Evolutionary conservation across 1,140 invertebrate species (phyloP).

Genomic region (Drosophila jambulina): DNA sequence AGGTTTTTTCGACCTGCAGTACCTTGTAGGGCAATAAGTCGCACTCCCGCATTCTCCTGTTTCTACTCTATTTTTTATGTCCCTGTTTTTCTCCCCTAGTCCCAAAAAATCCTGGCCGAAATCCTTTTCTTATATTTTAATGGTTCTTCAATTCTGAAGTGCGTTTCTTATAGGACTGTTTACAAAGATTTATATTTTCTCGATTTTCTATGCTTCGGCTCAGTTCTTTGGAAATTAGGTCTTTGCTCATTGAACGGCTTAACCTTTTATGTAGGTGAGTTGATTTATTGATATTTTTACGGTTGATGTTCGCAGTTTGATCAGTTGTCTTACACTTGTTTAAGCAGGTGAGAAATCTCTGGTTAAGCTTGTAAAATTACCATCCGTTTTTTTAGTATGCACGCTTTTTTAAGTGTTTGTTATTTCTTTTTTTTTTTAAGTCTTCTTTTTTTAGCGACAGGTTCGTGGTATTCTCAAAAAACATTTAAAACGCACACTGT

Average conservation of each 20-base stretch:
- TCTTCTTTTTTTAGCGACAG: too few species aligned
- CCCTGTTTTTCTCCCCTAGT: neutral
- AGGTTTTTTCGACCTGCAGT: neutral
- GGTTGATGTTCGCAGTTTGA: conserved; percentile 6
- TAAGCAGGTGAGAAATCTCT: neutral
- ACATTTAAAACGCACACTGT: too few species aligned
- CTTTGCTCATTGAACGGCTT: neutral
- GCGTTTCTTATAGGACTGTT: neutral
- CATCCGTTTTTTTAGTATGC: neutral
- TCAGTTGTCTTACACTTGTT: neutral
- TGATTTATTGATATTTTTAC: conserved; percentile 29
- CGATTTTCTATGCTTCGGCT: conserved; percentile 20
- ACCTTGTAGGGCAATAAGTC: neutral
- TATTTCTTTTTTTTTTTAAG: neutral
- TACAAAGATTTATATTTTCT: conserved; percentile 24
- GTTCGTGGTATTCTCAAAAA: neutral
- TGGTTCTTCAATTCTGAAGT: conserved; percentile 1
- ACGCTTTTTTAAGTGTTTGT: neutral
- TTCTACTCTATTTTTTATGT: neutral
- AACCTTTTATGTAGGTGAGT: conserved; percentile 16
- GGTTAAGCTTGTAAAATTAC: neutral
- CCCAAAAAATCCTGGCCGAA: neutral
- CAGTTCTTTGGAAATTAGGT: neutral
- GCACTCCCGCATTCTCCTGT: neutral
- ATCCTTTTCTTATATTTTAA: conserved; percentile 7